Percentiles rank a stretch among this genome's conserved stretches.
Evolutionary conservation across 2,888 invertebrate genomes (phyloP).

Genomic region (Gastrophysa polygoni): DNA sequence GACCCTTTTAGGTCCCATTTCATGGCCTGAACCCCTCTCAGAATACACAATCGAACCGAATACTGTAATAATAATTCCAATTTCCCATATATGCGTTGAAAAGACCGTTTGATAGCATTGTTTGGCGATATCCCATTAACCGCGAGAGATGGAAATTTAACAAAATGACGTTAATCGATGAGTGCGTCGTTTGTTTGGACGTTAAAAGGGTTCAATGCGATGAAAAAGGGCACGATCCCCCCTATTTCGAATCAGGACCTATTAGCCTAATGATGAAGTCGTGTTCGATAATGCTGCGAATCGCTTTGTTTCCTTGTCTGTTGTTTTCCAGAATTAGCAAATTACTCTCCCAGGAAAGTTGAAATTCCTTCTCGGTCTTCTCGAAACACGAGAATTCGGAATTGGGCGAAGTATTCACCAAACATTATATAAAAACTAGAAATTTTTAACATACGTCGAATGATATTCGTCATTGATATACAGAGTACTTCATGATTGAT

Average conservation of each 20-base stretch:
- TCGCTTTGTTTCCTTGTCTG: constrained; percentile 21
- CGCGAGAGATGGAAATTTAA: constrained; percentile 14
- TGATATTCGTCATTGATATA: no score
- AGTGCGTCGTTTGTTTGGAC: constrained; percentile 20
- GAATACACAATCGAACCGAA: not conserved
- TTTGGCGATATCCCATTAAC: constrained; percentile 11
- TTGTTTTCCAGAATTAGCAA: not conserved
- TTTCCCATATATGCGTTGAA: not conserved
- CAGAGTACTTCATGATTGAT: no score
- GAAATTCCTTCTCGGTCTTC: no score
- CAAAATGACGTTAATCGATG: constrained; percentile 26
- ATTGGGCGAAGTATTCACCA: no score
- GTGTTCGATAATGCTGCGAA: constrained; percentile 29
- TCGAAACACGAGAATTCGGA: no score
- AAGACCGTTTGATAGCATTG: no score
- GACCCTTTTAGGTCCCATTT: not conserved
- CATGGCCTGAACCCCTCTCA: not conserved
- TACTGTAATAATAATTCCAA: not conserved
- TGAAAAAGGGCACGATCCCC: constrained; percentile 16
- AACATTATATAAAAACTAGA: no score
- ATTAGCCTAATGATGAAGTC: constrained; percentile 31
- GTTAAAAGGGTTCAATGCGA: constrained; percentile 22
- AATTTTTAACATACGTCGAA: no score
- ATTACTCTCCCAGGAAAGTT: no score
- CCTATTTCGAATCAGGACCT: constrained; percentile 28